Percentiles rank a stretch among this genome's conserved stretches.
These are phyloP conservation scores for Acronicta alni DNA, from an alignment of 2,888 invertebrate species.

Conservation along the genomic window DNA sequence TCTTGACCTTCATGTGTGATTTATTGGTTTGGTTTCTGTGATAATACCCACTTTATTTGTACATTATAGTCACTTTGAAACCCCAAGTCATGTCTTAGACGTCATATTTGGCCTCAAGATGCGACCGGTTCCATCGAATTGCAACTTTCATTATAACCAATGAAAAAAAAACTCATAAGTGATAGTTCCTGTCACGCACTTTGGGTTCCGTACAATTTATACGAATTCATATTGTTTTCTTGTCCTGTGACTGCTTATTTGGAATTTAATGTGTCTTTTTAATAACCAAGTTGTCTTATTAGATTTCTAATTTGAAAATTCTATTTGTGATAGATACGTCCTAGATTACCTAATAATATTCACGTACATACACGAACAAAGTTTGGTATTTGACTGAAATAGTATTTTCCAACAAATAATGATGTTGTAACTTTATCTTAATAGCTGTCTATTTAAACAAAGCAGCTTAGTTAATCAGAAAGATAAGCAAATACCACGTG, in stretches of 20 bases:
- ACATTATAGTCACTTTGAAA: slow-evolving; percentile 9
- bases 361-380: too few species aligned
- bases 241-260: neutral
- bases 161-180: slow-evolving; percentile 25
- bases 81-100: slow-evolving; percentile 11
- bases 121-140: slow-evolving; percentile 37
- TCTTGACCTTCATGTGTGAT: slow-evolving; percentile 17
- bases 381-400: neutral
- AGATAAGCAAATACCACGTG: slow-evolving; percentile 1
- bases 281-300: too few species aligned
- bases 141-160: slow-evolving; percentile 44
- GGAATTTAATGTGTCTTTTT: too few species aligned
- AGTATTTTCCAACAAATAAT: neutral
- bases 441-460: neutral
- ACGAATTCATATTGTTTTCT: neutral
- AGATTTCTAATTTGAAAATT: too few species aligned
- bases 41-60: slow-evolving; percentile 14
- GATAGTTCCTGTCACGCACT: slow-evolving; percentile 15
- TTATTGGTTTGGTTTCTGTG: slow-evolving; percentile 19
- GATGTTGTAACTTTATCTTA: neutral
- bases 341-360: neutral
- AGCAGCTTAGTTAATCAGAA: slow-evolving; percentile 1
- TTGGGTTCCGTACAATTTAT: slow-evolving; percentile 19
- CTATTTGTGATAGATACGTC: neutral
- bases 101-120: slow-evolving; percentile 18